Evolutionary conservation across 1,140 invertebrate species (phyloP).

Genomic region (Polypedilum vanderplanki): DNA sequence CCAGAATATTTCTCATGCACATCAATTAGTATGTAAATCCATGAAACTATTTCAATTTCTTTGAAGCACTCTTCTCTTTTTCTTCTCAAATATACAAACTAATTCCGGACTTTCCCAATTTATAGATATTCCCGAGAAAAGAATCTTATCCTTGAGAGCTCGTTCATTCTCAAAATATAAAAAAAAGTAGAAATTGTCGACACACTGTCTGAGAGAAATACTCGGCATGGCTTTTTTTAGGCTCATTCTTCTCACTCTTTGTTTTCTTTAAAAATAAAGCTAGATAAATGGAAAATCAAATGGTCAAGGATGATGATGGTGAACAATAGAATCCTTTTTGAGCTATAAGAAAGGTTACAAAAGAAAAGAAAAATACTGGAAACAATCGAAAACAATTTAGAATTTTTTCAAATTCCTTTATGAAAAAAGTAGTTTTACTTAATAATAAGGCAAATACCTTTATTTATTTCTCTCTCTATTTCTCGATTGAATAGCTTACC

Average conservation of each 20-base stretch:
- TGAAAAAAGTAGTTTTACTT: neutral
- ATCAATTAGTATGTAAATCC: neutral
- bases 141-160: neutral
- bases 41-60: neutral
- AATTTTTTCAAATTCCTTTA: neutral
- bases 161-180: neutral
- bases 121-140: neutral
- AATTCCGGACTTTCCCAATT: slow-evolving; percentile 16
- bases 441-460: slow-evolving; percentile 20
- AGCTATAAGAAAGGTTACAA: neutral
- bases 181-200: neutral
- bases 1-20: no score
- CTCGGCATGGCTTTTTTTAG: neutral
- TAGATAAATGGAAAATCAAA: slow-evolving; percentile 8
- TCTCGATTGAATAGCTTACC: neutral
- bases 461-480: neutral
- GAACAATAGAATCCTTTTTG: slow-evolving; percentile 12
- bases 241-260: neutral
- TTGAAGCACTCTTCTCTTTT: neutral
- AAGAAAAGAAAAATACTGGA: neutral
- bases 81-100: neutral
- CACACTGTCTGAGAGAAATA: neutral
- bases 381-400: neutral
- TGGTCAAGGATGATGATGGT: slow-evolving; percentile 3
- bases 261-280: slow-evolving; percentile 12